Evolutionary conservation across 2,888 invertebrate genomes (phyloP).

Genomic region (Quadriops clusia): DNA sequence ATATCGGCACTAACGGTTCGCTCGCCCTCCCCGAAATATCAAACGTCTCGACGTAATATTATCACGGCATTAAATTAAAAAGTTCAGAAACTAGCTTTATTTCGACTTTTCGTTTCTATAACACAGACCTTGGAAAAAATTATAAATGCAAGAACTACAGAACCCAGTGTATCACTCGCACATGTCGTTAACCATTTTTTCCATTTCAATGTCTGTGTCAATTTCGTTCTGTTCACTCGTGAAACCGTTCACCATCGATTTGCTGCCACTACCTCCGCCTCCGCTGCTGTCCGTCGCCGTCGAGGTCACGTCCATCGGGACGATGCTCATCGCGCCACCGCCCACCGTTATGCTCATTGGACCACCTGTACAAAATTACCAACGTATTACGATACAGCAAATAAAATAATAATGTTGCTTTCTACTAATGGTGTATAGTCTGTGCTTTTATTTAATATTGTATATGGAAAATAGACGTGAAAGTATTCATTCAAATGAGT

Average conservation of each 20-base stretch:
- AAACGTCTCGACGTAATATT: too few species aligned
- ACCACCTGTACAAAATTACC: too few species aligned
- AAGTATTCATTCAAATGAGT: too few species aligned
- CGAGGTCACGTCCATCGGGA: constrained; percentile 15
- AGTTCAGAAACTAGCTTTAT: constrained; percentile 16
- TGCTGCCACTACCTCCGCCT: constrained; percentile 13
- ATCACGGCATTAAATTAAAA: too few species aligned
- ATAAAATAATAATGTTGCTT: too few species aligned
- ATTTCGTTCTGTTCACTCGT: constrained; percentile 32
- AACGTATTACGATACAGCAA: too few species aligned
- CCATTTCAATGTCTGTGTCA: constrained; percentile 62
- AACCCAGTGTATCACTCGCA: constrained; percentile 39
- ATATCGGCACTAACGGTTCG: too few species aligned
- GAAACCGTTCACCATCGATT: constrained; percentile 18
- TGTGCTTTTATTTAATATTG: too few species aligned
- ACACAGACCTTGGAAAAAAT: constrained; percentile 14
- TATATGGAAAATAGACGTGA: too few species aligned
- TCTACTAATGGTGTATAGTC: too few species aligned
- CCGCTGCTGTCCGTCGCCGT: constrained; percentile 24
- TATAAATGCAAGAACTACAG: constrained; percentile 14
- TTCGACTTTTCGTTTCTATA: too few species aligned
- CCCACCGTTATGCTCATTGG: background rate
- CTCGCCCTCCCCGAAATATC: too few species aligned
- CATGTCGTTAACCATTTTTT: constrained; percentile 63
- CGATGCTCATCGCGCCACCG: constrained; percentile 13